A percentile compares a stretch with the other conserved stretches of the same genome.
Conservation (phyloP, 2,113 vertebrate genomes). For the Larimichthys crocea region DNA sequence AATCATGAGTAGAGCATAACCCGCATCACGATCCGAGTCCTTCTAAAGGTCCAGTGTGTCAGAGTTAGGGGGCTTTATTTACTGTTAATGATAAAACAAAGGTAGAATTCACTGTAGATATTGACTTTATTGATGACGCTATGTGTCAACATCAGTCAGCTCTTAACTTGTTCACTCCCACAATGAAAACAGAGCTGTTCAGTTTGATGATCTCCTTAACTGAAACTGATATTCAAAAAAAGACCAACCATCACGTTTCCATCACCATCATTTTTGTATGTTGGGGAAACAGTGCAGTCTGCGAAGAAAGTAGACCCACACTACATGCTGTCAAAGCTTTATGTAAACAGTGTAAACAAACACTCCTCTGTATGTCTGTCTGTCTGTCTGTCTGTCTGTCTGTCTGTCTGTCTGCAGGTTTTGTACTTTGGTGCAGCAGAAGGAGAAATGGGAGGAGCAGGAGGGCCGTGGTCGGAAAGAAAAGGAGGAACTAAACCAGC, state of each 20-base stretch:
- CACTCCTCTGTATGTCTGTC: neutral
- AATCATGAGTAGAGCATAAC: neutral
- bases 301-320: too few relatives aligned
- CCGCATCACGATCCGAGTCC: too few relatives aligned
- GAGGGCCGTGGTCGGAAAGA: constrained; percentile 66
- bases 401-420: constrained; percentile 60
- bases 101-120: too few relatives aligned
- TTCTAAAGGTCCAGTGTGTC: too few relatives aligned
- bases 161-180: neutral
- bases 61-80: too few relatives aligned
- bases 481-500: constrained; percentile 71
- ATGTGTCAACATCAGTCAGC: neutral
- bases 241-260: neutral
- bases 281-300: neutral
- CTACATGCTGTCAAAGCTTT: neutral
- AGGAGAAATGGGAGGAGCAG: constrained; percentile 75
- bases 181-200: neutral
- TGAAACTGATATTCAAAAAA: neutral
- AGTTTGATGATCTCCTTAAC: neutral
- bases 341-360: neutral
- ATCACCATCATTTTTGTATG: neutral
- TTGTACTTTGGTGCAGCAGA: constrained; percentile 68
- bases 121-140: too few relatives aligned
- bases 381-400: neutral
- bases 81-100: too few relatives aligned